phyloP scores from a whole-genome alignment of 2,113 vertebrate species.

The Micronisus gabar region DNA sequence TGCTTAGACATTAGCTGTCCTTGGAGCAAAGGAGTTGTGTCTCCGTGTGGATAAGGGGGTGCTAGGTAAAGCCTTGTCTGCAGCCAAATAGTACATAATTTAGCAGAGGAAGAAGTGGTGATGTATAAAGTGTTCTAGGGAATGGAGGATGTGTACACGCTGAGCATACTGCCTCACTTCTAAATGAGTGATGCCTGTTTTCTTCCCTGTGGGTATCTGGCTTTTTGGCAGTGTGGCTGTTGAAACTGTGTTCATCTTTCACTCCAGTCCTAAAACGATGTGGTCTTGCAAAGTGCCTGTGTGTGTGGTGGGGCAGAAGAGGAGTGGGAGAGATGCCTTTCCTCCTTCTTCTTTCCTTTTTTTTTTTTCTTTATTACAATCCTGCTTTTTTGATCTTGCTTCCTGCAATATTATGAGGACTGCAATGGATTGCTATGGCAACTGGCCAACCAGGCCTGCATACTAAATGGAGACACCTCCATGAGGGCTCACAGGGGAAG shows the following conservation, averaged over 20 bases:
- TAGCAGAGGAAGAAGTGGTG: neutral
- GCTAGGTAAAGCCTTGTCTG: neutral
- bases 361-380: neutral
- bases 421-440: constrained; percentile 70
- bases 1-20: neutral
- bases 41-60: neutral
- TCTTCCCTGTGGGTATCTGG: neutral
- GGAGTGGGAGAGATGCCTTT: neutral
- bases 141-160: neutral
- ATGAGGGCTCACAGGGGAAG: neutral
- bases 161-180: neutral
- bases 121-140: neutral
- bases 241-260: neutral
- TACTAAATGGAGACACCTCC: constrained; percentile 58
- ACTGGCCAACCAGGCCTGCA: constrained; percentile 72
- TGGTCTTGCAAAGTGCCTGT: neutral
- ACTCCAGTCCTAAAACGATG: neutral
- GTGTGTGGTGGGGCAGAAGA: neutral
- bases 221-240: neutral
- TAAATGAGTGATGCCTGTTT: neutral
- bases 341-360: neutral
- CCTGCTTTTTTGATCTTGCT: constrained; percentile 59
- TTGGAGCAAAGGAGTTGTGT: neutral
- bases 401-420: constrained; percentile 50
- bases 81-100: neutral